Evolutionary conservation across 64 coral and sea anemone genomes (phyloP), one percentile per base, ranked within the genome.

Genomic region (Montipora capricornis): DNA sequence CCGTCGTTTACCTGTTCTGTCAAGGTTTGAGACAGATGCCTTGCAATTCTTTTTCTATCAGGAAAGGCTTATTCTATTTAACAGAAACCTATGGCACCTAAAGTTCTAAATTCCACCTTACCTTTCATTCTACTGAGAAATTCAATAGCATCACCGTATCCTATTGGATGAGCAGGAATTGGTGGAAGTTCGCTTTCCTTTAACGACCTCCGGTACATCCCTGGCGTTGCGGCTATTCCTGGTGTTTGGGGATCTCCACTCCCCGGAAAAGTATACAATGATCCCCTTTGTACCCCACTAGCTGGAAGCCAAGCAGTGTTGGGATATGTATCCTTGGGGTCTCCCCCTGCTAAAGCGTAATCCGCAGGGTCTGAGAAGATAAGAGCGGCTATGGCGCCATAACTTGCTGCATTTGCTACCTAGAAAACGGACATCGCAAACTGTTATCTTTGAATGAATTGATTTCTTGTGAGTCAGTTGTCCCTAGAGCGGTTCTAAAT

Each of bases 91-190:
- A 37, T 37, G 37, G 37, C 0, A 37, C 37, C 37, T 37, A 37
- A 37, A 37, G 37, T 37, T 37, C 0, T 37, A 37, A 58, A 52
- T 78, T 66, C 61, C 70, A 52, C 61, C 81, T 75, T 70, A 96
- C 95, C 95, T 89, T 49, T 15, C 9, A 98, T 92, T 26, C 82
- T 73, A 5, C 6, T 64, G 3, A 98, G 93, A 51, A 98, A 92
- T 14, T 71, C 13, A 44, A 95, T 74, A 26, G 96, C 96, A 44
- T 94, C 93, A 4, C 87, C 96, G 19, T 98, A 98, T 11, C 93
- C 94, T 59, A 98, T 95, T 48, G 96, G 89, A 7, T 98, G 96
- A 8, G 96, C 89, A 11, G 96, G 96, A 57, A 98, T 98, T 10
- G 76, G 82, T 0, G 96, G 96, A 11, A 98, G 15, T 46, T 88